phyloP scores from a whole-genome alignment of 2,888 invertebrate species.

The Megaustenia siamemsis region DNA sequence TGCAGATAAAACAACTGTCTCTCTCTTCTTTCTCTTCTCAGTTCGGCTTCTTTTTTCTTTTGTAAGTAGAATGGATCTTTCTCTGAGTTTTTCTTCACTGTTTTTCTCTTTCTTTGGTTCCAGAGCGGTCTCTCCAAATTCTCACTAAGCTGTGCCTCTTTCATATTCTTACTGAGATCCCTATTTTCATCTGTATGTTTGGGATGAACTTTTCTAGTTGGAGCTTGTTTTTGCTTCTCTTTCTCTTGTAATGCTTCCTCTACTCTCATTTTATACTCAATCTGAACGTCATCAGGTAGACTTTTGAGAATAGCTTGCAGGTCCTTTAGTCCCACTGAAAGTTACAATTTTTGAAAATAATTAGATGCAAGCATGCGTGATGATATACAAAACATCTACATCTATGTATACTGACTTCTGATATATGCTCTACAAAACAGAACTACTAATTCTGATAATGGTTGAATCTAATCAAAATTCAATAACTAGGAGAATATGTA shows the following conservation, averaged over 20 bases:
- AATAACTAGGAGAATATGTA: too few relatives aligned
- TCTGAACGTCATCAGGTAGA: constrained; percentile 65
- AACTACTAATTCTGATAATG: too few relatives aligned
- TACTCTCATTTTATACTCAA: constrained; percentile 64
- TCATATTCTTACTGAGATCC: constrained; percentile 53
- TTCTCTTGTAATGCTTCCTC: constrained; percentile 46
- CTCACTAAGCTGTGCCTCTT: constrained; percentile 49
- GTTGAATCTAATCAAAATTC: too few relatives aligned
- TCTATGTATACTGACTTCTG: too few relatives aligned
- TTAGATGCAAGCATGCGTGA: background rate
- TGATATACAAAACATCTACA: background rate
- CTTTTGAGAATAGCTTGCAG: constrained; percentile 43
- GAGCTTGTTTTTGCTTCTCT: constrained; percentile 45
- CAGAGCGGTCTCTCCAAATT: constrained; percentile 67
- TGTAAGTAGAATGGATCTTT: constrained; percentile 74
- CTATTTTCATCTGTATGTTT: constrained; percentile 64
- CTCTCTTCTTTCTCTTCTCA: constrained; percentile 67
- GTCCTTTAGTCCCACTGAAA: constrained; percentile 52
- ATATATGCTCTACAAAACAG: too few relatives aligned
- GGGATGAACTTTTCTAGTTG: constrained; percentile 68
- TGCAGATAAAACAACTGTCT: constrained; percentile 71
- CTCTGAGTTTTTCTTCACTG: constrained; percentile 71
- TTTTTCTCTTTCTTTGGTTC: constrained; percentile 69
- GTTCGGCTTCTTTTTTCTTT: constrained; percentile 66
- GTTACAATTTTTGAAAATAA: background rate